Evolutionary conservation across 2,888 invertebrate species (phyloP).

Genomic region (Leptinotarsa juncta): DNA sequence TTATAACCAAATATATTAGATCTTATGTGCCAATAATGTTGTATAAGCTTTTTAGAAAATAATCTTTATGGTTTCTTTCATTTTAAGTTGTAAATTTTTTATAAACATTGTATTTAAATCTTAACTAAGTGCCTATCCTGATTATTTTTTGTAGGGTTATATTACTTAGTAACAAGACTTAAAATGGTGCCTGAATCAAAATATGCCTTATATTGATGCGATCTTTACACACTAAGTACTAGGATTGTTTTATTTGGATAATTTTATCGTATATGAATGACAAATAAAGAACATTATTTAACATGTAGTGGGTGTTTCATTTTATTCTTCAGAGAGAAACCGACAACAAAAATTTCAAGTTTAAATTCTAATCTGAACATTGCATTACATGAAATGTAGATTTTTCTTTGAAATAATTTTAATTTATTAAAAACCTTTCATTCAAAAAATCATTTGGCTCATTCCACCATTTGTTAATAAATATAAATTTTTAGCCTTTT

Average conservation of each 20-base stretch:
- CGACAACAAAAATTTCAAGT: no score
- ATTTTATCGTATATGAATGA: constrained; percentile 31
- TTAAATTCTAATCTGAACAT: no score
- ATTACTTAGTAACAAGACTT: constrained; percentile 43
- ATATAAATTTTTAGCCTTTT: no score
- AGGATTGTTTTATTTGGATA: constrained; percentile 41
- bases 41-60: constrained; percentile 48
- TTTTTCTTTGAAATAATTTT: no score
- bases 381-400: no score
- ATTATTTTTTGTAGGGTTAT: constrained; percentile 29
- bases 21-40: constrained; percentile 53
- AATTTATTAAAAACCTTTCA: no score
- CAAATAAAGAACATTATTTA: constrained; percentile 39
- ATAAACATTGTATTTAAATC: constrained; percentile 27
- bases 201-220: constrained; percentile 42
- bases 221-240: constrained; percentile 33
- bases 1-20: constrained; percentile 55
- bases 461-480: no score
- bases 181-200: constrained; percentile 43
- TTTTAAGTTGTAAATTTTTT: constrained; percentile 38
- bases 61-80: constrained; percentile 18
- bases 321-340: background rate
- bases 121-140: constrained; percentile 36
- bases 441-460: no score
- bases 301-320: constrained; percentile 22